phyloP scores from a whole-genome alignment of 2,888 invertebrate species.

The Drosophila mercatorum region DNA sequence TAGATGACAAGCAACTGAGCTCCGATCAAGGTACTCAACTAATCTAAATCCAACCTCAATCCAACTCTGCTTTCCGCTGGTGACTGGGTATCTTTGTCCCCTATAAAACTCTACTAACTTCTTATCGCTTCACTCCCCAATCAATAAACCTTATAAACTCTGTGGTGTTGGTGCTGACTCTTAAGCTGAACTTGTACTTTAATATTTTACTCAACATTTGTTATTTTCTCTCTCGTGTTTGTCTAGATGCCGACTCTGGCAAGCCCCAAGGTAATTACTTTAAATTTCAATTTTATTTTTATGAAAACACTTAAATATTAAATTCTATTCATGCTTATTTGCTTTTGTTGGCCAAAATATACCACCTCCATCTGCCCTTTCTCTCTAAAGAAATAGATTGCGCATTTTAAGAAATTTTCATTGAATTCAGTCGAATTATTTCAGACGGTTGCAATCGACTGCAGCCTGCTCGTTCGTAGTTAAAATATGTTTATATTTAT shows the following conservation, averaged over 20 bases:
- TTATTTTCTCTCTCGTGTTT: constrained; percentile 31
- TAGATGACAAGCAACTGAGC: constrained; percentile 81
- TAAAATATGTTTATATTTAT: too few species aligned
- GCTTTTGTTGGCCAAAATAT: constrained; percentile 18
- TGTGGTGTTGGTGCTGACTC: constrained; percentile 25
- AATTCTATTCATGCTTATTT: constrained; percentile 11
- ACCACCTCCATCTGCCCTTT: neutral
- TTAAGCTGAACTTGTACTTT: constrained; percentile 3
- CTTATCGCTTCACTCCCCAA: constrained; percentile 1
- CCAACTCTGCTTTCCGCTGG: constrained; percentile 14
- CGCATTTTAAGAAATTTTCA: neutral
- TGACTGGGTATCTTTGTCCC: constrained; percentile 19
- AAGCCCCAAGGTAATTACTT: constrained; percentile 80
- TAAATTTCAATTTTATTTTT: constrained; percentile 31
- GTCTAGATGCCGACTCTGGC: constrained; percentile 78
- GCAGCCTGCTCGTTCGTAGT: neutral
- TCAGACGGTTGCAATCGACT: neutral
- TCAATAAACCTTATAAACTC: constrained; percentile 1
- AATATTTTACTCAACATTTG: constrained; percentile 28
- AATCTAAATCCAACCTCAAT: constrained; percentile 20
- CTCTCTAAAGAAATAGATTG: neutral
- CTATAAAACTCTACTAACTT: constrained; percentile 1
- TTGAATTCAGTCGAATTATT: neutral
- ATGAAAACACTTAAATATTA: neutral
- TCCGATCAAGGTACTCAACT: constrained; percentile 80